A percentile compares a stretch with the other conserved stretches of the same genome.
Evolutionary conservation across 2,888 invertebrate species (phyloP).

Genomic region (Parochlus steinenii): DNA sequence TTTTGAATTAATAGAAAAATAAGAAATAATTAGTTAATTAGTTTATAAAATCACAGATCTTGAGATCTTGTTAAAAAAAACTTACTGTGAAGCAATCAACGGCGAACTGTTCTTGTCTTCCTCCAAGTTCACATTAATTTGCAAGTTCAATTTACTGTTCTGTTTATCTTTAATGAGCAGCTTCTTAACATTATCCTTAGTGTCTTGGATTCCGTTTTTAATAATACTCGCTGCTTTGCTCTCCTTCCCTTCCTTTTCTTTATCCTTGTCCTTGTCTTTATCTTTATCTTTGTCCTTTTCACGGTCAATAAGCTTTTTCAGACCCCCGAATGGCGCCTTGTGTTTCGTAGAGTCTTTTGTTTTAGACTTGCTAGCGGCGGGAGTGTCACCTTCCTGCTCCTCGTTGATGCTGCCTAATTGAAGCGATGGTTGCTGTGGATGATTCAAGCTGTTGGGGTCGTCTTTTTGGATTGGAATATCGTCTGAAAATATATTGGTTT

Average conservation of each 20-base stretch:
- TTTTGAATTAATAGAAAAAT: too few relatives aligned
- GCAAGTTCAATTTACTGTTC: conserved; percentile 2
- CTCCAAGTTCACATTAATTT: conserved; percentile 5
- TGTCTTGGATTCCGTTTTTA: conserved; percentile 8
- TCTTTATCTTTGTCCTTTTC: conserved; percentile 22
- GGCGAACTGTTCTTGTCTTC: too few relatives aligned
- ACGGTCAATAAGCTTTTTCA: conserved; percentile 30
- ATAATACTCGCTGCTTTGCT: conserved; percentile 5
- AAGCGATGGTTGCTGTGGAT: conserved; percentile 16
- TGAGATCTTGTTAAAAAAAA: too few relatives aligned
- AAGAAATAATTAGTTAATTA: too few relatives aligned
- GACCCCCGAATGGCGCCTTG: conserved; percentile 29
- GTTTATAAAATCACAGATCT: too few relatives aligned
- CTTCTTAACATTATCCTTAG: conserved; percentile 9
- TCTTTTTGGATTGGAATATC: conserved; percentile 68
- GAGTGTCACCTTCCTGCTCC: conserved; percentile 22
- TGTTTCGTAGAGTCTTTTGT: conserved; percentile 24
- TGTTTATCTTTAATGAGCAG: conserved; percentile 11
- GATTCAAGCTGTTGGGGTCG: conserved; percentile 12
- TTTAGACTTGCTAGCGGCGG: conserved; percentile 20
- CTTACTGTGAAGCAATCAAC: too few relatives aligned
- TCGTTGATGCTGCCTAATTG: conserved; percentile 27
- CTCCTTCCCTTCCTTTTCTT: conserved; percentile 14
- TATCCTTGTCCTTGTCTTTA: conserved; percentile 19
- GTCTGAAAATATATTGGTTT: conserved; percentile 42